Percentiles rank a stretch among this genome's conserved stretches.
phyloP scores from a whole-genome alignment of 2,888 invertebrate species.

The Steinernema carpocapsae region DNA sequence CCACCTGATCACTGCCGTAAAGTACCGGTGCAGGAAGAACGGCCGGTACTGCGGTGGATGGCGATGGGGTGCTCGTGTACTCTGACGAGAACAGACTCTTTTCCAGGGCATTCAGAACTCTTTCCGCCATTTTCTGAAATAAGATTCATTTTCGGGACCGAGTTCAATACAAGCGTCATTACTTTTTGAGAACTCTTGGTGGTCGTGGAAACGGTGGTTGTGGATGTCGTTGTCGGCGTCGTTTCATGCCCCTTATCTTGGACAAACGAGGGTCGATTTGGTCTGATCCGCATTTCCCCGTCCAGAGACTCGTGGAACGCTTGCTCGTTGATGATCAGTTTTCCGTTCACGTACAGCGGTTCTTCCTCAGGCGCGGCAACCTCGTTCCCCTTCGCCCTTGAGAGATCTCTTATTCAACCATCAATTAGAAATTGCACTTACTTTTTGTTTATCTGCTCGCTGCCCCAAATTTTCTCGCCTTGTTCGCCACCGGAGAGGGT shows the following conservation, averaged over 20 bases:
- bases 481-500: constrained; percentile 14
- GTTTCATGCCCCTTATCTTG: background rate
- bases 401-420: background rate
- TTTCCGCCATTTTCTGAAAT: constrained; percentile 30
- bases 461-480: constrained; percentile 28
- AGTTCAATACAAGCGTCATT: background rate
- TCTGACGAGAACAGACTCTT: constrained; percentile 20
- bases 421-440: background rate
- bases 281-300: constrained; percentile 2
- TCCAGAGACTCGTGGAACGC: background rate
- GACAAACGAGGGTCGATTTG: background rate
- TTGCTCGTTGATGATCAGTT: background rate
- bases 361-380: background rate
- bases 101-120: constrained; percentile 9
- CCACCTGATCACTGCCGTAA: constrained; percentile 1
- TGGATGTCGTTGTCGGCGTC: background rate
- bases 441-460: background rate
- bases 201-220: constrained; percentile 2
- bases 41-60: background rate
- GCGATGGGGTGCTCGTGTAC: constrained; percentile 2
- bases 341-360: constrained; percentile 21
- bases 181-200: constrained; percentile 8
- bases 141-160: background rate
- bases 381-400: background rate
- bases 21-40: background rate